A percentile compares a stretch with the other conserved stretches of the same genome.
phyloP scores from a whole-genome alignment of 2,888 invertebrate genomes.

The Timema cristinae region DNA sequence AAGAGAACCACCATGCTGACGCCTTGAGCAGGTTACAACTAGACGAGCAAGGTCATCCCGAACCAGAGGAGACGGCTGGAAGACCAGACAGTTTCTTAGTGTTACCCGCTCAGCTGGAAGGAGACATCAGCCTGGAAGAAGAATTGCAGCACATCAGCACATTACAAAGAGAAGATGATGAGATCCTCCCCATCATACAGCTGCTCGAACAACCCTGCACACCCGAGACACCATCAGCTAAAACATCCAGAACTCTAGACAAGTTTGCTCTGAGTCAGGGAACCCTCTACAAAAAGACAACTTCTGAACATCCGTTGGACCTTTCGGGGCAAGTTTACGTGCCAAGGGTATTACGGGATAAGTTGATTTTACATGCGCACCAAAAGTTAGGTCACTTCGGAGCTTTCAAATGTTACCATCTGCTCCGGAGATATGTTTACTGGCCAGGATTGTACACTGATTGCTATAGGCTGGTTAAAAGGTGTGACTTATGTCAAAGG shows the following conservation, averaged over 20 bases:
- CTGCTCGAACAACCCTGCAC: too few species aligned
- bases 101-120: too few species aligned
- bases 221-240: too few species aligned
- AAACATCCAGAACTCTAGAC: too few species aligned
- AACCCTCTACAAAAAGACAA: too few species aligned
- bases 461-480: background rate
- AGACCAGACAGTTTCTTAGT: too few species aligned
- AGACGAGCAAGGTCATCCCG: background rate
- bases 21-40: background rate
- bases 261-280: too few species aligned
- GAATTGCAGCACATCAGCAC: too few species aligned
- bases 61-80: background rate
- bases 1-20: background rate
- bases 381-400: background rate
- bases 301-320: too few species aligned
- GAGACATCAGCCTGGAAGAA: too few species aligned
- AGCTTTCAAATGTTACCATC: background rate
- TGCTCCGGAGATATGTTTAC: background rate
- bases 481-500: constrained; percentile 2
- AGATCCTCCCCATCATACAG: too few species aligned
- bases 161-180: too few species aligned
- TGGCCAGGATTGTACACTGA: background rate
- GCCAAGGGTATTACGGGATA: background rate
- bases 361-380: background rate
- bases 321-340: background rate